Percentiles rank a stretch among this genome's conserved stretches.
Evolutionary conservation across 2,888 invertebrate species (phyloP).

Genomic region (Hecatera dysodea): DNA sequence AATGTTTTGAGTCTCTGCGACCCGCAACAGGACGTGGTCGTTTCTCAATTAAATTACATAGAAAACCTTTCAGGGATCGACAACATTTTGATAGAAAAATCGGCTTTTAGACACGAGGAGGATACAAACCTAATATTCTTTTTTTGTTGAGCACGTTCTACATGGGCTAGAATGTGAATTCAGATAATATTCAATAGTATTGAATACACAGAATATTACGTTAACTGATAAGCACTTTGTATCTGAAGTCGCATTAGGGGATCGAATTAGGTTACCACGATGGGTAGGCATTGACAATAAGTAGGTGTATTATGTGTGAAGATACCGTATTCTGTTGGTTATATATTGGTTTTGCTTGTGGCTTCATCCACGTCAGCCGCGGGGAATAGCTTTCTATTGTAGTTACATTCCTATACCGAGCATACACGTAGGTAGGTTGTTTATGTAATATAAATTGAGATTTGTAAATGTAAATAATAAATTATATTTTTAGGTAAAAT

Average conservation of each 20-base stretch:
- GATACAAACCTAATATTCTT: conserved; percentile 20
- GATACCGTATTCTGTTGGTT: conserved; percentile 17
- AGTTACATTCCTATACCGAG: neutral
- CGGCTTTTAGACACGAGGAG: conserved; percentile 30
- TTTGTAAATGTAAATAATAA: too few relatives aligned
- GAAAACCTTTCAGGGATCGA: conserved; percentile 65
- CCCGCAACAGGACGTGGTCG: conserved; percentile 16
- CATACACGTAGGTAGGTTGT: neutral
- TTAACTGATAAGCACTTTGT: conserved; percentile 56
- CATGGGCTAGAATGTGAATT: conserved; percentile 4
- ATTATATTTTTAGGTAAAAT: too few relatives aligned
- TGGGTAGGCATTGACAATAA: conserved; percentile 39
- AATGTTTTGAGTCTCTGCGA: conserved; percentile 47
- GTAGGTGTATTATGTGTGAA: conserved; percentile 44
- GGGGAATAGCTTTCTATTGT: conserved; percentile 14
- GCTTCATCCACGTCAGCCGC: conserved; percentile 14
- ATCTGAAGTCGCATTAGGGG: conserved; percentile 36
- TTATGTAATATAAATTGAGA: too few relatives aligned
- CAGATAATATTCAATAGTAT: conserved; percentile 35
- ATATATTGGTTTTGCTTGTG: conserved; percentile 39
- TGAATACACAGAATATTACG: conserved; percentile 44
- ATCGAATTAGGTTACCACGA: conserved; percentile 51
- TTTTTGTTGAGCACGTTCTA: conserved; percentile 25
- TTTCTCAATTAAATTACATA: conserved; percentile 64
- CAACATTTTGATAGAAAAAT: conserved; percentile 55